These are phyloP conservation scores for Jacana jacana DNA, from an alignment of 2,113 vertebrate species.

Conservation along the genomic window DNA sequence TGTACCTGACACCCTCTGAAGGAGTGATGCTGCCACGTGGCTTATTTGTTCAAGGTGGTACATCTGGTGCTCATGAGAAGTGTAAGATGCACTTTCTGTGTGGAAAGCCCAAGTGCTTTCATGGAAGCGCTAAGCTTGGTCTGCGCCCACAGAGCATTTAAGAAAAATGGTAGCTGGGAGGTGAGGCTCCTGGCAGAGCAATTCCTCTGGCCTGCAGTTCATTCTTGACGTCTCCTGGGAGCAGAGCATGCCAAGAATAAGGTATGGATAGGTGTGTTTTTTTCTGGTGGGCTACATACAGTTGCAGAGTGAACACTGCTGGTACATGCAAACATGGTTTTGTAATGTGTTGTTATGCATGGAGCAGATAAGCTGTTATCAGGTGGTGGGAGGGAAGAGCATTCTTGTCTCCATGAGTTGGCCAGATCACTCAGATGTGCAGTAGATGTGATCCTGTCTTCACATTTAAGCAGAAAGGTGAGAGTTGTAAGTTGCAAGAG, in stretches of 20 bases:
- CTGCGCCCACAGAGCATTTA: neutral
- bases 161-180: neutral
- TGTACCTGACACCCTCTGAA: neutral
- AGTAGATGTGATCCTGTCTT: neutral
- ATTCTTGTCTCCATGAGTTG: neutral
- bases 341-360: neutral
- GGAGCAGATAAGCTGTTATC: neutral
- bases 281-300: neutral
- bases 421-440: neutral
- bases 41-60: neutral
- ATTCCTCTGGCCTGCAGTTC: neutral
- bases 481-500: neutral
- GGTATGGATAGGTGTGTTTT: neutral
- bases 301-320: neutral
- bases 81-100: neutral
- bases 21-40: neutral
- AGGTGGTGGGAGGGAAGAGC: neutral
- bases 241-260: neutral
- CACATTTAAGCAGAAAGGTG: neutral
- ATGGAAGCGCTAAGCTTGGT: neutral
- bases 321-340: neutral
- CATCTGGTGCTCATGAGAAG: neutral
- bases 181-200: neutral
- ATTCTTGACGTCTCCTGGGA: neutral
- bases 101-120: neutral